Evolutionary conservation across 2,113 vertebrate species (phyloP).

Genomic region (Platysteira castanea): DNA sequence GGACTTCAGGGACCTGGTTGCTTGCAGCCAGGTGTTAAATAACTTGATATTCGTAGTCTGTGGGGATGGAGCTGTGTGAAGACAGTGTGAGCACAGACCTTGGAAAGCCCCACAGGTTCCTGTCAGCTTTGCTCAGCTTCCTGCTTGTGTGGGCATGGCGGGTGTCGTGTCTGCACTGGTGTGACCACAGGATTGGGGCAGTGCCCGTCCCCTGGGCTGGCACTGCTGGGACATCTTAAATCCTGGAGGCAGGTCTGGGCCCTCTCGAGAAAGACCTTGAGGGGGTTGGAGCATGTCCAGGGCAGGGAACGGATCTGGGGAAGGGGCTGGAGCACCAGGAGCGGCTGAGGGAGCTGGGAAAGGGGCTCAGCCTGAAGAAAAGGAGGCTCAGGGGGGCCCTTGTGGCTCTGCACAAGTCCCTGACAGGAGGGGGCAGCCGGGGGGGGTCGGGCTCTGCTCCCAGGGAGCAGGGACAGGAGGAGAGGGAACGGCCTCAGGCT

Average conservation of each 20-base stretch:
- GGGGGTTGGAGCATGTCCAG: not conserved
- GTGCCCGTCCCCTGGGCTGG: not conserved
- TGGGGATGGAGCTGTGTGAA: not conserved
- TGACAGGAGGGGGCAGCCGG: not conserved
- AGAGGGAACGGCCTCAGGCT: not conserved
- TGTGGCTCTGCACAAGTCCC: not conserved
- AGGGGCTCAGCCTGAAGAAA: not conserved
- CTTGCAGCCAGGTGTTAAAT: not conserved
- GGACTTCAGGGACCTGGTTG: no score
- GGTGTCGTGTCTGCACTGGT: not conserved
- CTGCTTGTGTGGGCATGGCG: not conserved
- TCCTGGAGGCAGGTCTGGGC: no score
- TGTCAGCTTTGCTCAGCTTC: not conserved
- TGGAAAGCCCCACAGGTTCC: not conserved
- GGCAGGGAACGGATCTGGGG: not conserved
- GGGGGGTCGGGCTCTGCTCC: not conserved
- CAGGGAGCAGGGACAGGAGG: not conserved
- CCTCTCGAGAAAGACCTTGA: not conserved
- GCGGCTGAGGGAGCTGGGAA: not conserved
- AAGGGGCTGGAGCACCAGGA: not conserved
- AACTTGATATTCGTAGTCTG: accelerated
- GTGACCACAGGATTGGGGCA: not conserved
- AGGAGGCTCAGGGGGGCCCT: not conserved
- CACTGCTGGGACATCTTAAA: not conserved
- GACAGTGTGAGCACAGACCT: no score